Evolutionary conservation across 2,888 invertebrate genomes (phyloP), one percentile per base, ranked within the genome.

Genomic region (Galerucella calmariensis): DNA sequence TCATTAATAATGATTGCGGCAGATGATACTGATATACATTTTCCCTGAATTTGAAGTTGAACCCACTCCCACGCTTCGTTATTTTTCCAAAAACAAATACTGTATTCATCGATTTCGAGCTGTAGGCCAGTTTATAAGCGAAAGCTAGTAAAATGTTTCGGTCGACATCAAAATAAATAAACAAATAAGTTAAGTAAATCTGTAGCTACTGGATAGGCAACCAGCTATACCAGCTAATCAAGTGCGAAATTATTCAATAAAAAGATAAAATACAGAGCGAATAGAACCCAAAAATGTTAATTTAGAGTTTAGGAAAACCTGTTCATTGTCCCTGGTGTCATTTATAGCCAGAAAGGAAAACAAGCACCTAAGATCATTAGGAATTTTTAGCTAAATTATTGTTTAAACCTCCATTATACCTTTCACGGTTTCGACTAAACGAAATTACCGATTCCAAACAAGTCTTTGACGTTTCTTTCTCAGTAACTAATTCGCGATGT

Each of bases 141-240:
- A 51, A 6, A 51, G 1, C 5, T 14, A 51, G 4, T 8, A 8
- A 8, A 35, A 6, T 1, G 8, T 35, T 35, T 35, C 35, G 8
- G 35, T 35, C 6, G 48, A 12, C 4, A 48, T 35, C 12, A 12
- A 16, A 16, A 20, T n/a, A 51, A 51, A 51, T 51, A 12, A 46
- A 2, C 11, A 12, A 46, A 46, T 3, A 46, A 46, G 4, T 46
- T 11, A 46, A 8, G 12, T 44, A 46, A 65, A 44, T 11, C 8
- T 27, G 41, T 58, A 53, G n/a, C 51, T 27, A 71, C 41, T 58
- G 20, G 61, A 61, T 48, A 48, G 48, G 48, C 48, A 48, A 48
- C 0, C 48, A 48, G 12, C 48, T 35, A 8, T 35, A 35, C 35
- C 6, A 35, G 35, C 5, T 4, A 35, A 2, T 27, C 27, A 27